Base-by-base conservation (phyloP, 2,797 vertebrate species). In the Chaunax sp. region DNA sequence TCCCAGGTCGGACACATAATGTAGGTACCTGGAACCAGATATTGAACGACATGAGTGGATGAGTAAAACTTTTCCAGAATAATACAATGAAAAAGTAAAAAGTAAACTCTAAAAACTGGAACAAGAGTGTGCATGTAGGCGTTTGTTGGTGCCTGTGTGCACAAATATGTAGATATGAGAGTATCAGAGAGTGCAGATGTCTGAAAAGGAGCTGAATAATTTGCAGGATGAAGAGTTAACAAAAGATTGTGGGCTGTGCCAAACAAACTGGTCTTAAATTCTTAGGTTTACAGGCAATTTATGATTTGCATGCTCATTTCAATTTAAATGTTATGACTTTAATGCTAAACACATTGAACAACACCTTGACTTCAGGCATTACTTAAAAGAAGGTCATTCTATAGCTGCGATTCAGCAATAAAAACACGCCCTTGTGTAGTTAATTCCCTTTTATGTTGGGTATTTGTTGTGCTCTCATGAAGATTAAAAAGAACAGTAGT, bases 1-100 rank as follows among this genome's bases (percentile, higher is more conserved):
- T 56, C 97, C 97, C 92, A 99, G 92, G 79, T 99, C 97, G 70
- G 97, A 98, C 38, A 98, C 95, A 14, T 99, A 99, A 79, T 99
- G 97, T 64, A 99, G 93, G 89, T 98, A 98, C 67, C 97, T 99
- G 78, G 54, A 85, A 72, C 6, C 25, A 72, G 16, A 75, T 19
- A 52, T 55, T 43, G 9, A 52, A 22, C 19, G 59, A 35, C 25
- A 60, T 58, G 38, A 78, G n/a, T 18, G 13, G 15, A 72, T n/a
- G 22, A 2, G 33, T 11, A 35, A 11, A 8, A 35, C 1, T 35
- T 35, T 35, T 35, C 8, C 10, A 11, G 33, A 35, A 35, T 10
- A 35, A 35, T 9, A 9, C 10, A 45, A 30, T 13, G 26, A 51
- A 25, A 14, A 18, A 33, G 19, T 12, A 25, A 1, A 26, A 51